Base-by-base conservation (phyloP, 92 coral and sea anemone species). In the Galaxea fascicularis region DNA sequence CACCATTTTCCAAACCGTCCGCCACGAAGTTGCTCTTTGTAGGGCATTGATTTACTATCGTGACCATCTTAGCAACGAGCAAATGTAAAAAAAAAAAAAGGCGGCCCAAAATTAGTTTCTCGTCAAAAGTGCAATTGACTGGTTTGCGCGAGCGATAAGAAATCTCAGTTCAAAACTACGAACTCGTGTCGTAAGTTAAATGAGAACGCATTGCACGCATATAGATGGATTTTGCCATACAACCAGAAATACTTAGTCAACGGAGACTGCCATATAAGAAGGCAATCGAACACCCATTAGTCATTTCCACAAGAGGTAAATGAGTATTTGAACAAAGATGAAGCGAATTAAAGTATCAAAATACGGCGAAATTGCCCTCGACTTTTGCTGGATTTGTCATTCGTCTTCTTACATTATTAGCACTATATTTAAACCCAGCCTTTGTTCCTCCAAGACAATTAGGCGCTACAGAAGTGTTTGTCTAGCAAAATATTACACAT, bases 1-100 rank as follows among this genome's bases (percentile, higher is more conserved):
- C 44, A 78, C 60, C 77, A 18, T 56, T 68, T 39, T 25, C 65
- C 49, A 47, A 67, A 69, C 85, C 68, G 77, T 67, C 75, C 28
- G 13, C 68, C 44, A 12, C 8, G 54, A 54, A 56, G 66, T 68
- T 8, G 21, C 68, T 52, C 30, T 60, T 39, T 59, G 17, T 44
- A 21, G 0, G 35, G 54, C n/a, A 16, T 65, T n/a, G n/a, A n/a
- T n/a, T 46, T 18, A 21, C 29, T 31, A 66, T 22, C 49, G 83
- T 4, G 10, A 17, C 24, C 68, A 63, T 66, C 27, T 46, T 25
- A 41, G 15, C 44, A 47, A 11, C 71, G 45, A n/a, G n/a, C 12
- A 47, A 65, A 56, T n/a, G 8, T 29, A 31, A 25, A 28, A 53
- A 58, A 24, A 58, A 0, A n/a, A 17, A 4, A 5, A 56, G n/a